A percentile compares a stretch with the other conserved stretches of the same genome.
Conservation (phyloP, 2,888 invertebrate species). For the Idaea dimidiata region DNA sequence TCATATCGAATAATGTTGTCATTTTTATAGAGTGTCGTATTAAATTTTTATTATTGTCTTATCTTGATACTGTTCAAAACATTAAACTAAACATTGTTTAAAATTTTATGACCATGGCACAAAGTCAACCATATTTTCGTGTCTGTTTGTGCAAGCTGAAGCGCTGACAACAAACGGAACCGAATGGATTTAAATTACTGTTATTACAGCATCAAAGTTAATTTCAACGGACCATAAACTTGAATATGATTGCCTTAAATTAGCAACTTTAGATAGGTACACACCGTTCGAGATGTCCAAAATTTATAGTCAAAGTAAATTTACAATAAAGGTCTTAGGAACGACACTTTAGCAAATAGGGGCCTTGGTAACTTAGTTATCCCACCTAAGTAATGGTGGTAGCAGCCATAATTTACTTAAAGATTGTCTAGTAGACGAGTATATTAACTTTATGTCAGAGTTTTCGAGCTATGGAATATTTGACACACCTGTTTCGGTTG, state of each 20-base stretch:
- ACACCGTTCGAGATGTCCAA: neutral
- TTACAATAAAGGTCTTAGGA: neutral
- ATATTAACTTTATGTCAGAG: neutral
- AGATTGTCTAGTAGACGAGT: neutral
- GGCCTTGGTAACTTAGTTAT: neutral
- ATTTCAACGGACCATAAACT: constrained; percentile 1
- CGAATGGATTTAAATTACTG: neutral
- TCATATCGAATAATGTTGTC: no score
- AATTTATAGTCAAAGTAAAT: neutral
- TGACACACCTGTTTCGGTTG: no score
- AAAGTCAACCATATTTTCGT: neutral
- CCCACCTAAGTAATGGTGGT: neutral
- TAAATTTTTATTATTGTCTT: neutral
- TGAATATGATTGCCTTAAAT: neutral
- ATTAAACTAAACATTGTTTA: neutral
- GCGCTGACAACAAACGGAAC: neutral
- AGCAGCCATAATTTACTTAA: neutral
- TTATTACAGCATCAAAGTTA: neutral
- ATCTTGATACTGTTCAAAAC: no score
- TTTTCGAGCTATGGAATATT: neutral
- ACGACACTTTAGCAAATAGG: constrained; percentile 4
- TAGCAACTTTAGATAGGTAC: neutral
- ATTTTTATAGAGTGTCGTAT: no score
- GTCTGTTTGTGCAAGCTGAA: neutral
- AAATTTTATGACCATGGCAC: neutral